Evolutionary conservation across 64 coral and sea anemone genomes (phyloP).

Genomic region (Dendrophyllia cribrosa): DNA sequence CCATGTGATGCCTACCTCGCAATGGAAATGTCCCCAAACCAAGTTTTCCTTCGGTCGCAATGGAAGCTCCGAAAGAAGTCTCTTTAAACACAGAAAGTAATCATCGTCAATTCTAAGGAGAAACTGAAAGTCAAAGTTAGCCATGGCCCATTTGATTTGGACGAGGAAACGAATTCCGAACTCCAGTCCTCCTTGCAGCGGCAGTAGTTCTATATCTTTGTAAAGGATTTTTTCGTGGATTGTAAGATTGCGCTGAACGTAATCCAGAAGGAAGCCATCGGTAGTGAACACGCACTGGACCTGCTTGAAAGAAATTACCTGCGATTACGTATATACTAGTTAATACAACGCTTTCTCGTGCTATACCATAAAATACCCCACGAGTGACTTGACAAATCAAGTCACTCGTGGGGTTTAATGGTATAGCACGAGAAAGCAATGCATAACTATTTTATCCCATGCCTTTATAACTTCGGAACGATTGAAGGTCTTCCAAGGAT

Average conservation of each 20-base stretch:
- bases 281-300: no score
- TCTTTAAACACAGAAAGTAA: conserved; percentile 55
- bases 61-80: conserved; percentile 38
- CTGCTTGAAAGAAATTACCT: no score
- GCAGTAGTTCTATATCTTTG: conserved; percentile 5
- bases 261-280: not conserved
- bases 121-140: conserved; percentile 62
- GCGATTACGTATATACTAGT: no score
- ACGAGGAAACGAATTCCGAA: conserved; percentile 62
- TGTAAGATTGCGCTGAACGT: not conserved
- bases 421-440: no score
- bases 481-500: no score
- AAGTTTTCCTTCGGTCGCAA: conserved; percentile 52
- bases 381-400: no score
- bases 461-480: no score
- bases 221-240: not conserved
- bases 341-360: no score
- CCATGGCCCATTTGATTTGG: conserved; percentile 55
- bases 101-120: conserved; percentile 62
- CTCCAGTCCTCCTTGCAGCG: conserved; percentile 12
- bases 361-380: no score
- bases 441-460: no score
- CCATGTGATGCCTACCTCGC: not conserved
- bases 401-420: no score
- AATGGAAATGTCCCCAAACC: conserved; percentile 52